Percentiles rank a stretch among this genome's conserved stretches.
phyloP scores from a whole-genome alignment of 2,113 vertebrate genomes.

The Alligator sinensis region DNA sequence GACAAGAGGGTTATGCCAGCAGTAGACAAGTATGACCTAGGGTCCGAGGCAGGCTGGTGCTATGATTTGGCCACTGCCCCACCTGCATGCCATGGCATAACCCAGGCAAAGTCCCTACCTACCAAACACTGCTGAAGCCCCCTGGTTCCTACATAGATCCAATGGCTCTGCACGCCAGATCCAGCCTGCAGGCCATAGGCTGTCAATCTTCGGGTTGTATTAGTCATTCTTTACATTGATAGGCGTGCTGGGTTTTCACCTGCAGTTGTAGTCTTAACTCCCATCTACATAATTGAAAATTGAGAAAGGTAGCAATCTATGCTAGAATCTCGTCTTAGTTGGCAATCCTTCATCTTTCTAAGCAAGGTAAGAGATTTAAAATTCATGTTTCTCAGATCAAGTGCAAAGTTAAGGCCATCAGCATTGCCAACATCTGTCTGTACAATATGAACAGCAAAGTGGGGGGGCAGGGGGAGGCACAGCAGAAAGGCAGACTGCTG shows the following conservation, averaged over 20 bases:
- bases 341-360: background rate
- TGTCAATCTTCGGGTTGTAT: background rate
- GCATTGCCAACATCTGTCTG: background rate
- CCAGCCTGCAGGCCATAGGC: no score
- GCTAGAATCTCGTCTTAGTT: no score
- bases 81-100: no score
- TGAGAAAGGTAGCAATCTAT: no score
- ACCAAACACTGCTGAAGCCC: no score
- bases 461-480: background rate
- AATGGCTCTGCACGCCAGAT: no score
- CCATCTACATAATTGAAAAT: background rate
- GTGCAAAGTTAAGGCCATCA: background rate
- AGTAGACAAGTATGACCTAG: no score
- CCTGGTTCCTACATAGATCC: no score
- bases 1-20: background rate
- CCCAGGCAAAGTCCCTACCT: no score
- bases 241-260: background rate
- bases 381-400: background rate
- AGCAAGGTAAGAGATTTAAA: background rate
- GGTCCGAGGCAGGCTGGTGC: no score
- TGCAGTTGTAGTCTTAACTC: background rate
- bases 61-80: no score
- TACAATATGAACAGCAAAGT: background rate
- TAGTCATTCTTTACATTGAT: background rate
- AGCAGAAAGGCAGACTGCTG: background rate